Percentiles rank a stretch among this genome's conserved stretches.
Conservation (phyloP, 1,140 invertebrate species). For the Campoletis sonorensis region DNA sequence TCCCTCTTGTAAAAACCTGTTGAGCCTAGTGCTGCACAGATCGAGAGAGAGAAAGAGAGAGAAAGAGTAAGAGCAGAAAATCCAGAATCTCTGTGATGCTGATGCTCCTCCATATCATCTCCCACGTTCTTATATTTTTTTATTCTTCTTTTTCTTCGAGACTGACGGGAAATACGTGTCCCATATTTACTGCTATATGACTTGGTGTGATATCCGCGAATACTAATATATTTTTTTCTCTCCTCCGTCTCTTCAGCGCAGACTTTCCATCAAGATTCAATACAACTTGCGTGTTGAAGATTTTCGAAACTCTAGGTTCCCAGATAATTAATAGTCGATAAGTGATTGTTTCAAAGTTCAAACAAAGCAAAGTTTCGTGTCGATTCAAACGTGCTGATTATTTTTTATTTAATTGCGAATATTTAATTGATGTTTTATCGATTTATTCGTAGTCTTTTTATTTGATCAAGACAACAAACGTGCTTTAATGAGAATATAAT, state of each 20-base stretch:
- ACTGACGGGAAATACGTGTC: background rate
- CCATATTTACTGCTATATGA: slow-evolving; percentile 3
- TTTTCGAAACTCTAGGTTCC: background rate
- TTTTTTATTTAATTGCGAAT: background rate
- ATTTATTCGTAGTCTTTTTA: background rate
- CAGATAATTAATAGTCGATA: background rate
- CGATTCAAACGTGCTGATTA: background rate
- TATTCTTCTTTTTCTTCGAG: background rate
- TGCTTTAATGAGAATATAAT: background rate
- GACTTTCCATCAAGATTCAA: background rate
- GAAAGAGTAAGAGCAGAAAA: background rate
- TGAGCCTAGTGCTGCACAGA: background rate
- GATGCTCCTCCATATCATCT: background rate
- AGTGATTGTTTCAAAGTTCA: background rate
- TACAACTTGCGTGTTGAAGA: background rate
- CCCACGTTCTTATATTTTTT: background rate
- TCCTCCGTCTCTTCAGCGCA: background rate
- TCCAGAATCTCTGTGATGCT: background rate
- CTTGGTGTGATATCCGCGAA: background rate
- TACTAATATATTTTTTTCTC: background rate
- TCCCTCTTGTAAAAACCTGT: slow-evolving; percentile 4
- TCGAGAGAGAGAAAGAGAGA: background rate
- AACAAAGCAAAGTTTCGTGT: background rate
- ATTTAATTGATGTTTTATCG: no score
- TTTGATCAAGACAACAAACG: background rate